Base-by-base conservation (phyloP, 2,888 invertebrate genomes). In the Invenusta paracnida region DNA sequence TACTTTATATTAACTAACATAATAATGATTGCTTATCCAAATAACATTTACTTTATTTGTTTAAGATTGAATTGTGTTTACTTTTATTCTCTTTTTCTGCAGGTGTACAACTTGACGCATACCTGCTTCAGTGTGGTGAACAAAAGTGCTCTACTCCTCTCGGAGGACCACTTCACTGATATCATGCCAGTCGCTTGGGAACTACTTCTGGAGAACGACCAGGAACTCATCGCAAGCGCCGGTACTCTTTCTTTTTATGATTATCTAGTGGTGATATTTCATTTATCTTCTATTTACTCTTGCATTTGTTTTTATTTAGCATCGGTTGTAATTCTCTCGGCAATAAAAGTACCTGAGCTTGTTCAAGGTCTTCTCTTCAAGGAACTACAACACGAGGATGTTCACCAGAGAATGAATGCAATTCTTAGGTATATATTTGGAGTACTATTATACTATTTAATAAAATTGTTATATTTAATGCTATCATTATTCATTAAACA, bases 101-200 rank as follows among this genome's bases (percentile, higher is more conserved):
- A 83, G 83, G 83, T 84, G 29, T 84, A 67, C 67, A 84, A 84
- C 23, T 28, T 84, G 27, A 84, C 84, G 1, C 84, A 84, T 73
- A 84, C 66, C 27, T 84, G 84, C 27, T 79, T 84, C 73, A 73
- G 29, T 84, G 27, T 84, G 23, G 81, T 86, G 27, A 82, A 85
- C 30, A 86, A 86, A 30, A 30, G 67, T 5, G 82, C 83, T 1
- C 79, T 86, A 2, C 30, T 86, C 2, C 73, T 86, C 1, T 28
- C 29, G 28, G 79, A 85, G 89, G 96, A 95, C 89, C 89, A 90
- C 86, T 96, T 96, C 89, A 93, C 94, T 0, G 96, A 96, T 89
- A 94, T 96, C 66, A 93, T 98, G 87, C 95, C 96, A 0, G 95
- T 96, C 0, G 96, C 97, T 0, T 99, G 99, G 99, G 96, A 97